Percentiles rank a stretch among this genome's conserved stretches.
These are phyloP conservation scores for Formica exsecta DNA, from an alignment of 1,140 invertebrate species.

Conservation along the genomic window DNA sequence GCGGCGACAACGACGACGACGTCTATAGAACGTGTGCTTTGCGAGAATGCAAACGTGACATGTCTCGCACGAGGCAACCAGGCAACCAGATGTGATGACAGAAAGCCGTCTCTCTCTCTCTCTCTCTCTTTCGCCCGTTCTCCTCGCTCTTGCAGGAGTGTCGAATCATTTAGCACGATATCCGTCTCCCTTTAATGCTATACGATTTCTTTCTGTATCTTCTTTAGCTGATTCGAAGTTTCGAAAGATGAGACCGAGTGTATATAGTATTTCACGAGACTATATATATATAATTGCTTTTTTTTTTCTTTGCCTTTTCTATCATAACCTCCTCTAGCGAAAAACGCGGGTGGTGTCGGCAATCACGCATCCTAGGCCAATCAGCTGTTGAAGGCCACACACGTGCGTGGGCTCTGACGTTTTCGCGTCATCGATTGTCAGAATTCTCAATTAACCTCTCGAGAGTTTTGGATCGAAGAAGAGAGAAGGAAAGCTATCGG, in stretches of 20 bases:
- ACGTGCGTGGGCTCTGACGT: slow-evolving; percentile 10
- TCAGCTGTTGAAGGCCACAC: slow-evolving; percentile 71
- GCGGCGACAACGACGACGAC: background rate
- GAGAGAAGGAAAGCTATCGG: slow-evolving; percentile 18
- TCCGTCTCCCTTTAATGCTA: no score
- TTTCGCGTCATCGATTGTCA: slow-evolving; percentile 15
- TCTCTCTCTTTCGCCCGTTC: background rate
- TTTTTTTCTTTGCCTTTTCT: slow-evolving; percentile 14
- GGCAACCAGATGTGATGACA: slow-evolving; percentile 66
- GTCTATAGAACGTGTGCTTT: slow-evolving; percentile 38
- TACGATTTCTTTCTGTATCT: background rate
- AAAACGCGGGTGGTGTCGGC: slow-evolving; percentile 32
- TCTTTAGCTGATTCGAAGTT: background rate
- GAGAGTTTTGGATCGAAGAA: background rate
- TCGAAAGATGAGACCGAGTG: background rate
- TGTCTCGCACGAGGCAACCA: slow-evolving; percentile 64
- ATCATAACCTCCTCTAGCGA: slow-evolving; percentile 24
- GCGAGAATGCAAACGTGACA: slow-evolving; percentile 31
- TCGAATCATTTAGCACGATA: slow-evolving; percentile 30
- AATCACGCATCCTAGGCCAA: slow-evolving; percentile 10
- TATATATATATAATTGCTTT: no score
- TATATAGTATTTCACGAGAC: slow-evolving; percentile 3
- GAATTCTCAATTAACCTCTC: slow-evolving; percentile 28
- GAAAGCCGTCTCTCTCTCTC: slow-evolving; percentile 19
- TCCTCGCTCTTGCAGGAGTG: slow-evolving; percentile 52